Evolutionary conservation across 2,797 vertebrate genomes (phyloP), one percentile per base, ranked within the genome.

Genomic region (Acrossocheilus fasciatus): DNA sequence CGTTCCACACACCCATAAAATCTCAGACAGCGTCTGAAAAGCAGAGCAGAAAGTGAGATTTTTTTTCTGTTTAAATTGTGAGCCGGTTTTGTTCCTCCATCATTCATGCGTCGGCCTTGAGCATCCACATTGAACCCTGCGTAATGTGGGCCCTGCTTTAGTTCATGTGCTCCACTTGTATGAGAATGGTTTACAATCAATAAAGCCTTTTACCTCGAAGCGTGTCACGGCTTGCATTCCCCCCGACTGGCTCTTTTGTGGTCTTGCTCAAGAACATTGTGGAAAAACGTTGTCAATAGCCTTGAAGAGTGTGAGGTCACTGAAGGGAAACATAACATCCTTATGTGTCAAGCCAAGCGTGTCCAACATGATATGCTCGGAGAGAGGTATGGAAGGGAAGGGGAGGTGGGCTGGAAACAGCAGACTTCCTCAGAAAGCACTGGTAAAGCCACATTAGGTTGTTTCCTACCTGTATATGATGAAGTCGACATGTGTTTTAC

Each of bases 101-200:
- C 69, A 74, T 64, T 68, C 57, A 86, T 81, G 20, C 17, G 0
- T 23, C 45, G 45, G 59, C 85, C 85, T 86, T 81, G 85, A 86
- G 78, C 57, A 8, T 75, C 70, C 57, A 43, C 23, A 47, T 54
- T 47, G 15, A 75, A 81, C 68, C n/a, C 41, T 0, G 84, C n/a
- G 4, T 43, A 78, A 54, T 4, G 45, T 9, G 12, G 34, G 47
- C 43, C n/a, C 78, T 64, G 78, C 70, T 86, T 81, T 64, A 66
- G 57, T 81, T 86, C 85, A 86, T 59, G 4, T 78, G 74, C 66
- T 54, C 64, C 18, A 41, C 73, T 82, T 82, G 75, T 85, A 64
- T 10, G 3, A 69, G 64, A 85, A 68, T 69, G 66, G 87, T 85
- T 83, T 82, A 88, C 70, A 88, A 88, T 88, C 87, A 86, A 88